Evolutionary conservation across 1,140 invertebrate species (phyloP).

Genomic region (Phymorhynchus buccinoides): DNA sequence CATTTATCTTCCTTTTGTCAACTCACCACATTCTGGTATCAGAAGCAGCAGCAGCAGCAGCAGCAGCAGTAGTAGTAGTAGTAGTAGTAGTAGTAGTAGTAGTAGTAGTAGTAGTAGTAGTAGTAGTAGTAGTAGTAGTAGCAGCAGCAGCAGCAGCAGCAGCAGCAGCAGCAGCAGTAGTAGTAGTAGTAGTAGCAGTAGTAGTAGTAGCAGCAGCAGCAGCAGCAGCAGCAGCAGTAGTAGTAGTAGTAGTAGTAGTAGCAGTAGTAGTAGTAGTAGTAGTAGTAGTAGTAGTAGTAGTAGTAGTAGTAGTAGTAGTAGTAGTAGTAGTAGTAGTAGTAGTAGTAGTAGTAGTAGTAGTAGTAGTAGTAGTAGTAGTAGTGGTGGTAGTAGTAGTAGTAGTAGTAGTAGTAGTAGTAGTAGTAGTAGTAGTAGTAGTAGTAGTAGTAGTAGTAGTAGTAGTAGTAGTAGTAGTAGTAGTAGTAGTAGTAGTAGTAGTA

Average conservation of each 20-base stretch:
- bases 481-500: too few relatives aligned
- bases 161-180: conserved; percentile 13
- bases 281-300: conserved; percentile 35
- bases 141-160: background rate
- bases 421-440: conserved; percentile 15
- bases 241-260: conserved; percentile 25
- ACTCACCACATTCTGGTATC: too few relatives aligned
- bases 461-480: conserved; percentile 16
- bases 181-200: conserved; percentile 23
- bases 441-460: conserved; percentile 16
- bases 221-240: conserved; percentile 7
- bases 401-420: conserved; percentile 28
- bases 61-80: conserved; percentile 14
- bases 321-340: conserved; percentile 37
- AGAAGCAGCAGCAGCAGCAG: too few relatives aligned
- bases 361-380: conserved; percentile 36
- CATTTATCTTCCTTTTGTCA: too few relatives aligned
- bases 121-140: conserved; percentile 25
- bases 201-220: conserved; percentile 3
- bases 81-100: conserved; percentile 22
- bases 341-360: conserved; percentile 36
- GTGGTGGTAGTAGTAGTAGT: conserved; percentile 27
- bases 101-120: conserved; percentile 18
- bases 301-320: conserved; percentile 28
- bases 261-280: conserved; percentile 23